Percentiles rank a stretch among this genome's conserved stretches.
phyloP scores from a whole-genome alignment of 2,797 vertebrate species.

The Dendrocincla fuliginosa region DNA sequence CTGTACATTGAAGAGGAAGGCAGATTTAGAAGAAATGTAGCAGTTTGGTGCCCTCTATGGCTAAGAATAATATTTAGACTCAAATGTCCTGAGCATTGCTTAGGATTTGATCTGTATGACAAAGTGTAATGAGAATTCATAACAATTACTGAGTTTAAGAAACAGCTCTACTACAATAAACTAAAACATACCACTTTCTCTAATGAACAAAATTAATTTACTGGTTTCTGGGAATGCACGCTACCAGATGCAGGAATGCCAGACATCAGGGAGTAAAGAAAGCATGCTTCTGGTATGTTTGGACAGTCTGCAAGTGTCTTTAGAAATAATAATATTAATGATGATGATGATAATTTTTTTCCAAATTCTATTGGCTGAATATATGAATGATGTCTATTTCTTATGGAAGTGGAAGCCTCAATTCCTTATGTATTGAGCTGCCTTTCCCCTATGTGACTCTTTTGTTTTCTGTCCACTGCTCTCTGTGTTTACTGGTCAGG shows the following conservation, averaged over 20 bases:
- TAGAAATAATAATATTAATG: neutral
- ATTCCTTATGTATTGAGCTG: neutral
- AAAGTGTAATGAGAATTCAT: neutral
- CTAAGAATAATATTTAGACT: neutral
- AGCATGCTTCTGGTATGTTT: neutral
- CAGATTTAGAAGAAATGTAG: neutral
- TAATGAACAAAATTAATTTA: neutral
- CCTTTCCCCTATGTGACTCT: neutral
- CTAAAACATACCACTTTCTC: neutral
- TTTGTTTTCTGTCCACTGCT: neutral
- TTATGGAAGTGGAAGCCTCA: neutral
- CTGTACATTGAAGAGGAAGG: neutral
- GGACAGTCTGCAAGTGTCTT: neutral
- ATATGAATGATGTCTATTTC: neutral
- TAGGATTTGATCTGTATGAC: neutral
- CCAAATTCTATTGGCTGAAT: neutral
- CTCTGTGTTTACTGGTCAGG: neutral
- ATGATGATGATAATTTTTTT: neutral
- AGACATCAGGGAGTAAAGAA: neutral
- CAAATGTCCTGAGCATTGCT: neutral
- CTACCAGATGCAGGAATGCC: neutral
- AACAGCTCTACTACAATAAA: neutral
- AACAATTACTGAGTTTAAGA: neutral
- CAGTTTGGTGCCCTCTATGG: conserved; percentile 72
- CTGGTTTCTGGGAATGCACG: neutral